These are phyloP conservation scores for Panagrolaimus sp. DNA, from an alignment of 1,140 invertebrate genomes.

Conservation along the genomic window DNA sequence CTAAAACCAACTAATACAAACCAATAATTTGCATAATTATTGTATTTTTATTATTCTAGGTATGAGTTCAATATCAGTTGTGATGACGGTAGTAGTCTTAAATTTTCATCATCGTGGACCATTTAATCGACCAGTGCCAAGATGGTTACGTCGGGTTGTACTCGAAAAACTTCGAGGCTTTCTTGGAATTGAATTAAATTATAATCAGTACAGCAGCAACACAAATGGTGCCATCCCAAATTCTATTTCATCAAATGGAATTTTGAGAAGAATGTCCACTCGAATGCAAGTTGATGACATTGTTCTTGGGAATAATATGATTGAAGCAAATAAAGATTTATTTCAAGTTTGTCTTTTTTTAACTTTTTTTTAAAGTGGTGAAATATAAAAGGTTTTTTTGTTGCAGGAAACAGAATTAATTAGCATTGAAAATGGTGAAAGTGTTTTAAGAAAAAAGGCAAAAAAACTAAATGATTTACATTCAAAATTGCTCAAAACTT, in stretches of 20 bases:
- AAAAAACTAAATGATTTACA: constrained; percentile 27
- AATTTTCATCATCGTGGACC: constrained; percentile 90
- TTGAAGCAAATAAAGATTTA: constrained; percentile 21
- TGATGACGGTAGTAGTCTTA: constrained; percentile 94
- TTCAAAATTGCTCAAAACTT: constrained; percentile 38
- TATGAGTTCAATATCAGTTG: constrained; percentile 99
- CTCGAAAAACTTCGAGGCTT: constrained; percentile 51
- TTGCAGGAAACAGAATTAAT: constrained; percentile 25
- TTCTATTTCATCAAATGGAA: not conserved
- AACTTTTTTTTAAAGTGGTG: not conserved
- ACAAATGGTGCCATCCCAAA: not conserved
- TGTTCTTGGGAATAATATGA: not conserved
- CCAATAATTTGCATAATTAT: no score
- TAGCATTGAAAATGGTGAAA: constrained; percentile 23
- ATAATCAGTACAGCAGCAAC: not conserved
- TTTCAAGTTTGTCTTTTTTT: constrained; percentile 20
- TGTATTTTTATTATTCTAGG: not conserved
- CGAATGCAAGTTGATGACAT: constrained; percentile 6
- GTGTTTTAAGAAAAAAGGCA: constrained; percentile 22
- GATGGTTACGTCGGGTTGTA: constrained; percentile 61
- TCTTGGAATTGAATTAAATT: constrained; percentile 44
- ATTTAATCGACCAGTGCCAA: constrained; percentile 62
- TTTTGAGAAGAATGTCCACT: not conserved
- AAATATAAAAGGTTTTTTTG: not conserved
- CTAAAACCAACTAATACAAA: not conserved